Conservation (phyloP, 2,888 invertebrate species). For the Galerucella calmariensis region DNA sequence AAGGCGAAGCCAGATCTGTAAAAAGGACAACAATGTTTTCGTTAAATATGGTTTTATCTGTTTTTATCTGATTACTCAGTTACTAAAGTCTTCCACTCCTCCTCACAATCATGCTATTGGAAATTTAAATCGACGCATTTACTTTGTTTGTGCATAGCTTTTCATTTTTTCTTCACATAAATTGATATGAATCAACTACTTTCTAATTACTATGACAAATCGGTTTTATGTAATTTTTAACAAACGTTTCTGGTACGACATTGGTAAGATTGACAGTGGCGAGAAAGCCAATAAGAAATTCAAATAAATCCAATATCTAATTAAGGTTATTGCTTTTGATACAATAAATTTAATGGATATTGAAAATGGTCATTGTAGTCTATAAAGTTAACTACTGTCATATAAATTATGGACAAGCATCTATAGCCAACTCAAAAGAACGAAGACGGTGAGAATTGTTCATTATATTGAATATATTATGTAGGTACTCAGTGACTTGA, state of each 20-base stretch:
- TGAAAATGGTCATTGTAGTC: slow-evolving; percentile 39
- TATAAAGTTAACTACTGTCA: slow-evolving; percentile 30
- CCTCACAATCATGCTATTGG: too few relatives aligned
- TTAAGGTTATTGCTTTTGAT: slow-evolving; percentile 48
- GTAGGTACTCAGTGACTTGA: slow-evolving; percentile 21
- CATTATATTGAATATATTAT: slow-evolving; percentile 25
- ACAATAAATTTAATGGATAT: slow-evolving; percentile 48
- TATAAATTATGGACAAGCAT: slow-evolving; percentile 34
- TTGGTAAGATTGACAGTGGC: slow-evolving; percentile 17
- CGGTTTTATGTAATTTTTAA: background rate
- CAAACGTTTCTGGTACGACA: slow-evolving; percentile 3
- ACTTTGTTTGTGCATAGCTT: too few relatives aligned
- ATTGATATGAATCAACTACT: too few relatives aligned
- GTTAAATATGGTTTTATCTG: too few relatives aligned
- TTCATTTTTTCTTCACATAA: too few relatives aligned
- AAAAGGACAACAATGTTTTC: too few relatives aligned
- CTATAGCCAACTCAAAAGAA: slow-evolving; percentile 27
- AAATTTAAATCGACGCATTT: too few relatives aligned
- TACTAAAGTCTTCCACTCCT: too few relatives aligned
- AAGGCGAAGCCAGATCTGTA: too few relatives aligned
- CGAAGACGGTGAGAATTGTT: slow-evolving; percentile 14
- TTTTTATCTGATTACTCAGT: too few relatives aligned
- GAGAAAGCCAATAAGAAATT: slow-evolving; percentile 10
- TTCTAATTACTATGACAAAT: too few relatives aligned
- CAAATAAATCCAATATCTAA: slow-evolving; percentile 43